Conservation (phyloP, 2,888 invertebrate genomes). For the Serrognathus titanus region DNA sequence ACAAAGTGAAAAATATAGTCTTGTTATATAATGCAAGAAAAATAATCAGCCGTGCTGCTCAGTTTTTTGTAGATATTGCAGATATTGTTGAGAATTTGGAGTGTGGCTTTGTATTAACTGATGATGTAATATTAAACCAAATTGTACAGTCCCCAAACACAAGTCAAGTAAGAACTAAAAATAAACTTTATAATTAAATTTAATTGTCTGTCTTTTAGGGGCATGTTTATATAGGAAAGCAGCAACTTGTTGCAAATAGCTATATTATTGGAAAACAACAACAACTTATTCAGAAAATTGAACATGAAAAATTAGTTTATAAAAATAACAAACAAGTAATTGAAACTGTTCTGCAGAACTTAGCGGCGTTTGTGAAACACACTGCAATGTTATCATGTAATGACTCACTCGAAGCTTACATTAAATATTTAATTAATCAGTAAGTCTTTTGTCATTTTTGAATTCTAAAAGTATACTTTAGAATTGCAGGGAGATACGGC, state of each 20-base stretch:
- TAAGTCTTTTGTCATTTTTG: constrained; percentile 16
- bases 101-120: too few species aligned
- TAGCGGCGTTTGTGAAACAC: constrained; percentile 39
- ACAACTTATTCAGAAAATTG: constrained; percentile 29
- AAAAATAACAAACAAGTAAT: constrained; percentile 34
- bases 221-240: constrained; percentile 27
- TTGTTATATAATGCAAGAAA: constrained; percentile 41
- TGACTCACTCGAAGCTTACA: constrained; percentile 39
- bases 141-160: too few species aligned
- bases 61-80: constrained; percentile 42
- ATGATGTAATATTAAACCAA: too few species aligned
- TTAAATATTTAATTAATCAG: constrained; percentile 38
- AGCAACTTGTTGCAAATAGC: constrained; percentile 1
- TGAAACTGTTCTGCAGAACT: constrained; percentile 35
- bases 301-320: constrained; percentile 11
- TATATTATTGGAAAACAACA: constrained; percentile 17
- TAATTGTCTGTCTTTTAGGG: constrained; percentile 11
- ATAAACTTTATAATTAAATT: too few species aligned
- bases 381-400: constrained; percentile 41
- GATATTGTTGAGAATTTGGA: constrained; percentile 35
- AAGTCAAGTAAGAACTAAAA: too few species aligned
- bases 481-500: constrained; percentile 18
- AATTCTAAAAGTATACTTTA: neutral
- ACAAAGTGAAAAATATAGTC: constrained; percentile 37
- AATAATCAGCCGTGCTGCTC: constrained; percentile 37